Percentiles rank a stretch among this genome's conserved stretches.
Evolutionary conservation across 37 sponge, comb jelly and placozoan genomes (phyloP).

Genomic region (Bolinopsis microptera): DNA sequence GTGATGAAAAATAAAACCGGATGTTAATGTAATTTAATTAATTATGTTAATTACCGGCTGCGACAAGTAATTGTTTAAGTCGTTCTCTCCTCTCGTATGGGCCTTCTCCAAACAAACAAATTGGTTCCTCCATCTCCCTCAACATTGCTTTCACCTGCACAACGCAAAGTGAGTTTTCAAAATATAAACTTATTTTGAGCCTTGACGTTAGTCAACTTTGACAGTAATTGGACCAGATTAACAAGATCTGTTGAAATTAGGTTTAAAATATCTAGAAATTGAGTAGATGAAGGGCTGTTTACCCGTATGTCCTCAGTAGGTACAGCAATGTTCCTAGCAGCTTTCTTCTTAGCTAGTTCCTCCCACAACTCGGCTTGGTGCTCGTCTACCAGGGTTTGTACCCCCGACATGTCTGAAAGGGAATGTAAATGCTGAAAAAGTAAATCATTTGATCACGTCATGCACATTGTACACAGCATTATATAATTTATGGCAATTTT

Average conservation of each 20-base stretch:
- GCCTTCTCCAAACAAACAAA: slow-evolving; percentile 93
- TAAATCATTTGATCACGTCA: no score
- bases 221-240: no score
- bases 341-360: slow-evolving; percentile 90
- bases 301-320: slow-evolving; percentile 48
- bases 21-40: no score
- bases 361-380: slow-evolving; percentile 82
- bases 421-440: neutral
- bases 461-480: no score
- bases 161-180: no score
- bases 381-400: slow-evolving; percentile 65
- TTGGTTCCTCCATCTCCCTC: slow-evolving; percentile 63
- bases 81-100: slow-evolving; percentile 93
- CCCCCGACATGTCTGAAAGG: neutral
- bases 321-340: slow-evolving; percentile 68
- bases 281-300: neutral
- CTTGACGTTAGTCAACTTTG: neutral
- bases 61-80: slow-evolving; percentile 70
- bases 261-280: no score
- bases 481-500: neutral
- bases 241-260: no score
- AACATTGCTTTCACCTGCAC: slow-evolving; percentile 52
- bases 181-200: neutral
- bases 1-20: no score
- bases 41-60: neutral